A percentile compares a stretch with the other conserved stretches of the same genome.
Evolutionary conservation across 2,113 vertebrate genomes (phyloP).

Genomic region (Catharus fuscescens): DNA sequence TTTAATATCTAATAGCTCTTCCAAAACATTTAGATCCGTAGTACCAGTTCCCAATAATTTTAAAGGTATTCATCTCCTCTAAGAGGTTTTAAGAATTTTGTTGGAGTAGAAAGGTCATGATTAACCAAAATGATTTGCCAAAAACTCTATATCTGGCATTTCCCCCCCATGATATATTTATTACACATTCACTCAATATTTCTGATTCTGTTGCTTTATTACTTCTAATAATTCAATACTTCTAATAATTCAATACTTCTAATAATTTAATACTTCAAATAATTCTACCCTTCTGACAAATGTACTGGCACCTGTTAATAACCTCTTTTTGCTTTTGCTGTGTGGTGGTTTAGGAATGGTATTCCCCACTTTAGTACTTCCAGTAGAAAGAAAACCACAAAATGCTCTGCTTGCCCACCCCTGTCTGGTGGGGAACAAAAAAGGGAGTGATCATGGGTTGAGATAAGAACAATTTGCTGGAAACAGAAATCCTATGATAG

Average conservation of each 20-base stretch:
- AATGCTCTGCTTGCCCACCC: background rate
- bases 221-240: background rate
- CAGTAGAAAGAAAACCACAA: background rate
- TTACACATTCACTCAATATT: background rate
- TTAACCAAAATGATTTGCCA: background rate
- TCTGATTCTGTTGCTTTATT: background rate
- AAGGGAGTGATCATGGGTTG: background rate
- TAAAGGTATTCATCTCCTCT: background rate
- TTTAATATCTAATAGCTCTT: background rate
- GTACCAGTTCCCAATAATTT: background rate
- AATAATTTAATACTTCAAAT: background rate
- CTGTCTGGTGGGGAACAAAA: too few species aligned
- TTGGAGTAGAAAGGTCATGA: background rate
- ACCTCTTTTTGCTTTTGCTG: background rate
- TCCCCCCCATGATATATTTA: background rate
- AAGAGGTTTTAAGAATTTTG: background rate
- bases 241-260: background rate
- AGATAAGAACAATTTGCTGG: background rate
- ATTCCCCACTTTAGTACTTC: background rate
- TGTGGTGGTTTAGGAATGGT: background rate
- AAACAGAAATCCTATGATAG: background rate
- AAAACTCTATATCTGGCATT: background rate
- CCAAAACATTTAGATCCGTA: background rate
- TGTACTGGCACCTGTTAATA: background rate
- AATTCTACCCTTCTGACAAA: background rate